phyloP scores from a whole-genome alignment of 2,113 vertebrate genomes.

The Dascyllus trimaculatus region DNA sequence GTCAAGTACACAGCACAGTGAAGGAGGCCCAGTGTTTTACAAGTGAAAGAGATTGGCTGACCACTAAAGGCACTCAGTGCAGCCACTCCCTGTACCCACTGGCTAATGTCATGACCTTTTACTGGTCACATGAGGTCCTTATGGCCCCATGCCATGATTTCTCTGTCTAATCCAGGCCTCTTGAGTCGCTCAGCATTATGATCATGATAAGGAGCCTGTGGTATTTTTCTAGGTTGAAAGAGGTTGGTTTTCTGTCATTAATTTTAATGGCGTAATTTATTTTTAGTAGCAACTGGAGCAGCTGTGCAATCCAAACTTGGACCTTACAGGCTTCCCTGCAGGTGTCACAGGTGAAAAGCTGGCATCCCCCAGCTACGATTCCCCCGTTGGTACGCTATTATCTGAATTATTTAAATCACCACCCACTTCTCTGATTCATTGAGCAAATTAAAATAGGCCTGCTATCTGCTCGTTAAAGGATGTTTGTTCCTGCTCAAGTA shows the following conservation, averaged over 20 bases:
- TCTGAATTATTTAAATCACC: background rate
- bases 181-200: constrained; percentile 3
- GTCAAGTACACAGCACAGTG: constrained; percentile 35
- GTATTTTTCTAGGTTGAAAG: background rate
- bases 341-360: background rate
- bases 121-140: constrained; percentile 65
- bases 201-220: background rate
- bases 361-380: background rate
- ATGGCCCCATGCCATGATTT: constrained; percentile 44
- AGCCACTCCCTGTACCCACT: constrained; percentile 33
- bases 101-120: constrained; percentile 60
- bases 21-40: constrained; percentile 60
- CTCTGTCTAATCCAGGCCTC: constrained; percentile 15
- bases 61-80: constrained; percentile 54
- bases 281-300: background rate
- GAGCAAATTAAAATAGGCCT: constrained; percentile 8
- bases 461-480: background rate
- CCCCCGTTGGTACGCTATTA: background rate
- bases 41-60: constrained; percentile 35
- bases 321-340: background rate
- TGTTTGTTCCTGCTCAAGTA: background rate
- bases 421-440: background rate
- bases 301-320: background rate
- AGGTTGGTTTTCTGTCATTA: background rate
- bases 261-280: background rate